Base-by-base conservation (phyloP, 2,888 invertebrate genomes). In the Polymixis flavicincta region DNA sequence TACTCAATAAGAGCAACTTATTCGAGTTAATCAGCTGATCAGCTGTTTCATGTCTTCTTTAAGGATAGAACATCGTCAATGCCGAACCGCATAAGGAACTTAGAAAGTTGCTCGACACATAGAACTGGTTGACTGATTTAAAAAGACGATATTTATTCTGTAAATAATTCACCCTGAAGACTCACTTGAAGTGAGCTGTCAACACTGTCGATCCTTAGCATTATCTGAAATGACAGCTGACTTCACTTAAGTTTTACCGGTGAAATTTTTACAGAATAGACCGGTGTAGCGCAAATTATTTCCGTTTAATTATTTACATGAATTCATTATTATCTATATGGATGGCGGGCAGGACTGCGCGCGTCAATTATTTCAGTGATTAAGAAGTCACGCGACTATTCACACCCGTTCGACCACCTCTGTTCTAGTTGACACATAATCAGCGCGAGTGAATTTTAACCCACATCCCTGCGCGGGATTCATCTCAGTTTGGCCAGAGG, bases 11-110 rank as follows among this genome's bases (percentile, higher is more conserved):
- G 54, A 25, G 19, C 1, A n/a, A 37, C 25, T 50, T 74, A 64
- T 64, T 67, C 4, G 25, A 60, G 63, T 50, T 71, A 76, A 71
- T 70, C 76, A 54, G 66, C 48, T 71, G 50, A 69, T 65, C 37
- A 63, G 60, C 65, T 54, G 48, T n/a, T 11, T 13, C 14, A 19
- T 54, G 13, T 25, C 8, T 14, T 66, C 1, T 1, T 63, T 52
- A 45, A 14, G 28, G 37, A 48, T 14, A 52, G 4, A 25, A 77
- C 42, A 54, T 28, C 0, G 5, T 0, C 4, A 70, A 37, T 60
- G 14, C 0, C 11, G 11, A 68, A 60, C 37, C n/a, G 60, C 28
- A 13, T 60, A 57, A 3, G 2, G 19, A 57, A 70, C n/a, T 50
- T 22, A 45, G n/a, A 13, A 28, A 65, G 22, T 28, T 19, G 8